Conservation (phyloP, 2,797 vertebrate genomes). For the Acanthornis magna region DNA sequence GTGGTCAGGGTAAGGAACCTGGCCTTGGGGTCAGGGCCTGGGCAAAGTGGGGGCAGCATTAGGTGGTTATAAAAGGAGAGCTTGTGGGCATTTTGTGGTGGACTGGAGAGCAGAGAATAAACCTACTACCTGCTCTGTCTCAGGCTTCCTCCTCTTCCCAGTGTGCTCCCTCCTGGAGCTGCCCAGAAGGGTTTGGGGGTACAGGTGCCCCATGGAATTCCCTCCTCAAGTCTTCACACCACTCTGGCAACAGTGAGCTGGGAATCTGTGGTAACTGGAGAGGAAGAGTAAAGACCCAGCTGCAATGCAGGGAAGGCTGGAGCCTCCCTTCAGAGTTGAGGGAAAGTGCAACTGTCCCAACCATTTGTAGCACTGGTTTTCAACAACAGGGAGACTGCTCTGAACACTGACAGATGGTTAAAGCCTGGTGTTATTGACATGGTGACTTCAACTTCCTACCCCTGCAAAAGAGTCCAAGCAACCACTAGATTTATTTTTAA, state of each 20-base stretch:
- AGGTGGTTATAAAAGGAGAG: not conserved
- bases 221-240: not conserved
- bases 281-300: not conserved
- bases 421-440: not conserved
- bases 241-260: not conserved
- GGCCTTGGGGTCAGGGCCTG: not conserved
- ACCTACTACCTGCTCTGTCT: not conserved
- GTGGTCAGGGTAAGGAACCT: conserved; percentile 85
- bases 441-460: conserved; percentile 20
- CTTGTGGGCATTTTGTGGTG: not conserved
- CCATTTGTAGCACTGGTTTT: not conserved
- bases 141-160: not conserved
- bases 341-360: accelerated
- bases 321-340: not conserved
- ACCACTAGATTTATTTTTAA: conserved; percentile 46
- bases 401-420: not conserved
- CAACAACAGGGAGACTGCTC: not conserved
- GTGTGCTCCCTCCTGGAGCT: accelerated
- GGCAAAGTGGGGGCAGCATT: not conserved
- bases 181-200: not conserved
- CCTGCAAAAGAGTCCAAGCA: not conserved
- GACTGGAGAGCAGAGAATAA: not conserved
- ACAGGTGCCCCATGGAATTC: not conserved
- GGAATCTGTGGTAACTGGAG: not conserved
- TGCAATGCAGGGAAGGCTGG: not conserved